Percentiles rank a stretch among this genome's conserved stretches.
phyloP scores from a whole-genome alignment of 2,113 vertebrate genomes.

The Haemorhous mexicanus region DNA sequence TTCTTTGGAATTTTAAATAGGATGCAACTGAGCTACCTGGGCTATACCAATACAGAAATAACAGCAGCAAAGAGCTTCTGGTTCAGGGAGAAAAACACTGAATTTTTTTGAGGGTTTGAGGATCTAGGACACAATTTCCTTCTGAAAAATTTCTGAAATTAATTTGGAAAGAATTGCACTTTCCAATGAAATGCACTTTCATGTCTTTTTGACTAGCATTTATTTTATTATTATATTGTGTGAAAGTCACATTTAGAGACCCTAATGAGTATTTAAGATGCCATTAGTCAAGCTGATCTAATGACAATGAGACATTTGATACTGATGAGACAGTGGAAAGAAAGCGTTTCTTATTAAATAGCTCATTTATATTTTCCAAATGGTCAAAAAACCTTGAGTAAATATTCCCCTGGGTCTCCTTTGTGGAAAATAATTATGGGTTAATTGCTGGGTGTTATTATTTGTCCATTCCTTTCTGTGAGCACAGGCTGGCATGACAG shows the following conservation, averaged over 20 bases:
- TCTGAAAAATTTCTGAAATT: not conserved
- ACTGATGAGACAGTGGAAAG: not conserved
- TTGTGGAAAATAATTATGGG: not conserved
- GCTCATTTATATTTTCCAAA: not conserved
- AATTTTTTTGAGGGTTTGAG: not conserved
- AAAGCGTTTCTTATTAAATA: not conserved
- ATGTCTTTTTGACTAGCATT: not conserved
- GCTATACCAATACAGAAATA: not conserved
- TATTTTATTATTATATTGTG: not conserved
- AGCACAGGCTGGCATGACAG: not conserved
- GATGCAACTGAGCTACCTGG: not conserved
- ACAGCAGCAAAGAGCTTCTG: not conserved
- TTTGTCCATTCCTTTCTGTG: not conserved
- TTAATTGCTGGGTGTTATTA: not conserved
- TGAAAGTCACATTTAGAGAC: not conserved
- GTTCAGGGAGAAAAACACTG: not conserved
- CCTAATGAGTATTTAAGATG: not conserved
- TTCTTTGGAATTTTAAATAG: not conserved
- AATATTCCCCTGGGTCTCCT: not conserved
- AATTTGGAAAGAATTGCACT: not conserved
- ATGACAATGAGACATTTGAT: not conserved
- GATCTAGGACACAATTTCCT: not conserved
- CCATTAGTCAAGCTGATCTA: conserved; percentile 18
- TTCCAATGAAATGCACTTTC: not conserved
- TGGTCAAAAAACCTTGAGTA: not conserved